phyloP scores from a whole-genome alignment of 2,797 vertebrate species.

The Phrynocephalus guinanensis region DNA sequence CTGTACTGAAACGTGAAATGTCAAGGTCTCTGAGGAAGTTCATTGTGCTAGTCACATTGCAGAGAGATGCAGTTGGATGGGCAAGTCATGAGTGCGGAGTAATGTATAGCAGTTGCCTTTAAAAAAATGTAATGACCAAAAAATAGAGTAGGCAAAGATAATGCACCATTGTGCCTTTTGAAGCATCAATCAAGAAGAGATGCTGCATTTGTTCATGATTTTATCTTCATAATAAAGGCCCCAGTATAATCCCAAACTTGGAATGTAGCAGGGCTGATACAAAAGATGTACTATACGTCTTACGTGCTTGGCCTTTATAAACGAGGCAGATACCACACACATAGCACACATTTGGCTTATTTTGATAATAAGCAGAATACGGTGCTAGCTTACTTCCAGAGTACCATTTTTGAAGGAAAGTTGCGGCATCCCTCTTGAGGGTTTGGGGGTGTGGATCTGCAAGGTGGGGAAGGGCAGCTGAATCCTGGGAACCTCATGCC shows the following conservation, averaged over 20 bases:
- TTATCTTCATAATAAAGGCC: background rate
- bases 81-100: constrained; percentile 18
- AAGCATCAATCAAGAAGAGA: background rate
- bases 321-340: background rate
- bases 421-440: too few relatives aligned
- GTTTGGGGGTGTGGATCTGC: too few relatives aligned
- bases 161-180: background rate
- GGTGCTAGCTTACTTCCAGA: background rate
- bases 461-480: too few relatives aligned
- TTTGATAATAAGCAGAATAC: background rate
- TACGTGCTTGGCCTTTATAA: background rate
- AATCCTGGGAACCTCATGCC: too few relatives aligned
- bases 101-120: background rate
- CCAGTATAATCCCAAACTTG: constrained; percentile 2
- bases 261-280: background rate
- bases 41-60: constrained; percentile 13
- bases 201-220: constrained; percentile 27
- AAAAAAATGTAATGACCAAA: background rate
- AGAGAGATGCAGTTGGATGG: background rate
- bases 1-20: constrained; percentile 18
- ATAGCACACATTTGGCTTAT: background rate
- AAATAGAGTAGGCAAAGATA: background rate
- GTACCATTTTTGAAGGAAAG: background rate
- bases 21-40: constrained; percentile 11
- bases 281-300: constrained; percentile 16